phyloP scores from a whole-genome alignment of 2,888 invertebrate species.

The Apocheima hispidaria region DNA sequence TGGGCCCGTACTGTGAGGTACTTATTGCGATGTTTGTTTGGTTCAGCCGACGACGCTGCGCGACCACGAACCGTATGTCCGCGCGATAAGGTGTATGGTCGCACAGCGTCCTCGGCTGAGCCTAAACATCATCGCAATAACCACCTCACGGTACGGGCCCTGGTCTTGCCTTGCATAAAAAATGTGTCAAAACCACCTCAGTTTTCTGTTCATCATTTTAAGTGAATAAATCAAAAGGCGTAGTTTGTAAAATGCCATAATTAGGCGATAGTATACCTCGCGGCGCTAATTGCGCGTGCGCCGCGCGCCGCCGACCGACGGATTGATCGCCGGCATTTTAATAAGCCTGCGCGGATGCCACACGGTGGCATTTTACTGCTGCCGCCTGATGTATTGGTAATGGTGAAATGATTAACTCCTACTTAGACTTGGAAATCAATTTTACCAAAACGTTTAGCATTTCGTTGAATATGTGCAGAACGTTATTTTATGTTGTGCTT shows the following conservation, averaged over 20 bases:
- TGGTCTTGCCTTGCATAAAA: too few relatives aligned
- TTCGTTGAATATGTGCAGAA: too few relatives aligned
- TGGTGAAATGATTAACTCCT: neutral
- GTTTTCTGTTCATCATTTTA: neutral
- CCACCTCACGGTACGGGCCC: too few relatives aligned
- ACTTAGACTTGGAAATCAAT: neutral
- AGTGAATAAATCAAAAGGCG: conserved; percentile 4
- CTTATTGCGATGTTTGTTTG: too few relatives aligned
- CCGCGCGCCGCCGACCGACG: neutral
- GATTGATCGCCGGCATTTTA: conserved; percentile 15
- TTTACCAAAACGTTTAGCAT: neutral
- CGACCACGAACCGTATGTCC: too few relatives aligned
- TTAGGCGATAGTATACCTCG: conserved; percentile 5
- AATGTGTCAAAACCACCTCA: too few relatives aligned
- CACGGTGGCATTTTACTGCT: conserved; percentile 9
- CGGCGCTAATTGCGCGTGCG: conserved; percentile 12
- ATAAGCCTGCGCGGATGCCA: conserved; percentile 10
- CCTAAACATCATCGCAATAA: too few relatives aligned
- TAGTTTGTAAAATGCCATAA: conserved; percentile 12
- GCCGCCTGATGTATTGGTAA: neutral
- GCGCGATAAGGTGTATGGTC: too few relatives aligned
- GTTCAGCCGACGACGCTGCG: too few relatives aligned
- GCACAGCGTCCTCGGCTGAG: too few relatives aligned
- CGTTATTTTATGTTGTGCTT: too few relatives aligned
- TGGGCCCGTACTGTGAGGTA: too few relatives aligned